These are phyloP conservation scores for Drosophila oshimai DNA, from an alignment of 1,140 invertebrate species.

Conservation along the genomic window DNA sequence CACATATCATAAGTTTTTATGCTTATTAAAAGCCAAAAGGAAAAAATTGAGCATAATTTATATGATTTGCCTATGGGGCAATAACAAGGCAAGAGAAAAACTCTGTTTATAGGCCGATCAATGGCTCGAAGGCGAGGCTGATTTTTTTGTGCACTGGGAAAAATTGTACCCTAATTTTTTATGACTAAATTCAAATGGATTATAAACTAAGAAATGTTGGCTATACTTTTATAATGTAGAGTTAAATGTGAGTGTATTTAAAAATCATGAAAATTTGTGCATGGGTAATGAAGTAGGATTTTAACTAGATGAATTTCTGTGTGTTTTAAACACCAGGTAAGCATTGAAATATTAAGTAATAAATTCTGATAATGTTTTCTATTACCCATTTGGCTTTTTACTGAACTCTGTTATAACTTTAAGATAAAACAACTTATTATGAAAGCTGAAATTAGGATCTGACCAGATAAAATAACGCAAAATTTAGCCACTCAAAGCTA, in stretches of 20 bases:
- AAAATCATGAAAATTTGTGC: too few species aligned
- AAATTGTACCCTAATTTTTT: too few species aligned
- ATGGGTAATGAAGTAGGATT: too few species aligned
- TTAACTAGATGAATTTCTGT: too few species aligned
- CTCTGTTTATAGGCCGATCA: conserved; percentile 76
- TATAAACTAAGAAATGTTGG: too few species aligned
- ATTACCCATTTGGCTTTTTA: not conserved
- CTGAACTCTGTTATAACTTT: not conserved
- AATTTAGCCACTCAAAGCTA: conserved; percentile 2
- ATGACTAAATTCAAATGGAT: too few species aligned
- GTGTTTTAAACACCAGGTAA: too few species aligned
- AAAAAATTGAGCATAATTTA: conserved; percentile 78
- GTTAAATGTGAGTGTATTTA: too few species aligned
- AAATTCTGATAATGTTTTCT: too few species aligned
- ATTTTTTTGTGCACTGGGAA: conserved; percentile 1
- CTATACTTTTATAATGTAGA: too few species aligned
- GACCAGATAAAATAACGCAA: not conserved
- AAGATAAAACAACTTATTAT: not conserved
- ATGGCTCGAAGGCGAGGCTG: conserved; percentile 53
- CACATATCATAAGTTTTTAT: conserved; percentile 81
- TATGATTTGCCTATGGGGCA: conserved; percentile 79
- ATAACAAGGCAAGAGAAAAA: conserved; percentile 66
- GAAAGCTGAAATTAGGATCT: not conserved
- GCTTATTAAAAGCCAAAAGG: conserved; percentile 75
- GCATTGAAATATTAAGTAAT: too few species aligned